A percentile compares a stretch with the other conserved stretches of the same genome.
Conservation (phyloP, 2,797 vertebrate genomes). For the Melanotaenia pygmaea region DNA sequence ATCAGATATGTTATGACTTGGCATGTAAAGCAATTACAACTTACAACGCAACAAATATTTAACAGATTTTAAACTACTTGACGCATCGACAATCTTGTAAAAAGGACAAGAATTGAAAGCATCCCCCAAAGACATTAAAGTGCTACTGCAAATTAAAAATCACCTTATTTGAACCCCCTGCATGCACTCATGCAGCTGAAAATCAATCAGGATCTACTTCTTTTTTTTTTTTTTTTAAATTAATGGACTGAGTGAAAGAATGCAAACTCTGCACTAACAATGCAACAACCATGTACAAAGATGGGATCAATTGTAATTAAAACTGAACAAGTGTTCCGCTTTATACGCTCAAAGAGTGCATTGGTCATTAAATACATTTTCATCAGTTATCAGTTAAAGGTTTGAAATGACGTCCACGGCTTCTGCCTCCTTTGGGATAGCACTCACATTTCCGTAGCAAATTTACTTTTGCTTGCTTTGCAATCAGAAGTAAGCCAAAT, state of each 20-base stretch:
- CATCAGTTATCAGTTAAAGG: slow-evolving; percentile 87
- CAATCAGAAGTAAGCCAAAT: slow-evolving; percentile 88
- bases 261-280: slow-evolving; percentile 74
- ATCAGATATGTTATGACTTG: slow-evolving; percentile 42
- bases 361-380: slow-evolving; percentile 89
- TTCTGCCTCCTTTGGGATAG: slow-evolving; percentile 81
- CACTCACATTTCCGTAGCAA: slow-evolving; percentile 70
- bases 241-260: slow-evolving; percentile 71
- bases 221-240: slow-evolving; percentile 60
- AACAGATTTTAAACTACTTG: slow-evolving; percentile 63
- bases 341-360: slow-evolving; percentile 85
- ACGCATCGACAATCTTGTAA: slow-evolving; percentile 60
- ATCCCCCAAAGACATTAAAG: slow-evolving; percentile 67
- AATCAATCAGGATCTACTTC: slow-evolving; percentile 73
- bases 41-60: slow-evolving; percentile 52
- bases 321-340: slow-evolving; percentile 89
- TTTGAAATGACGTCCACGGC: slow-evolving; percentile 84
- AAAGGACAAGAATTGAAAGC: slow-evolving; percentile 47
- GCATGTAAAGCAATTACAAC: slow-evolving; percentile 68
- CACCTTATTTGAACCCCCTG: slow-evolving; percentile 62
- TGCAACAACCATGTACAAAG: slow-evolving; percentile 79
- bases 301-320: slow-evolving; percentile 96
- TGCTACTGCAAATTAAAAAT: slow-evolving; percentile 72
- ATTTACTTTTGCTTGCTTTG: slow-evolving; percentile 63
- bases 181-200: slow-evolving; percentile 56